These are phyloP conservation scores for Drosophila kikkawai DNA, from an alignment of 1,140 invertebrate species.

Conservation along the genomic window DNA sequence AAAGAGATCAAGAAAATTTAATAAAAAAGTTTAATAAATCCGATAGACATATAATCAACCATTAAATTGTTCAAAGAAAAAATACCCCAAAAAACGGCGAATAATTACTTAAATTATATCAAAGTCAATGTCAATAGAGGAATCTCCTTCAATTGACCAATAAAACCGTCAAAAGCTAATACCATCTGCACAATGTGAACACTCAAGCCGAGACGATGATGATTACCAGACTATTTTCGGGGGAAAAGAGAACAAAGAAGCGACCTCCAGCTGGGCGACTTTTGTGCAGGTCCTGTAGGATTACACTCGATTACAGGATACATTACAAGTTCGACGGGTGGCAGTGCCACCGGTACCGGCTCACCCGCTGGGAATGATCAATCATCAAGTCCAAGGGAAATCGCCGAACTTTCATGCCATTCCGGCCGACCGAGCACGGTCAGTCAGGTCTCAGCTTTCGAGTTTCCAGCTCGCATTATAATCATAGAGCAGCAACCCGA, in stretches of 20 bases:
- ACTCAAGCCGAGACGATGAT: conserved; percentile 28
- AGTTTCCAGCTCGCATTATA: conserved; percentile 36
- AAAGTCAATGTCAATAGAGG: conserved; percentile 30
- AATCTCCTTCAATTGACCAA: conserved; percentile 48
- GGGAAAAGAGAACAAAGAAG: conserved; percentile 51
- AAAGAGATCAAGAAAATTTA: background rate
- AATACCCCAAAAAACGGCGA: background rate
- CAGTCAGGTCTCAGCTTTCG: conserved; percentile 9
- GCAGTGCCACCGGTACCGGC: conserved; percentile 15
- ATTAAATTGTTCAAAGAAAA: conserved; percentile 5
- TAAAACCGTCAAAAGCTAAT: conserved; percentile 56
- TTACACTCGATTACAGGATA: conserved; percentile 83
- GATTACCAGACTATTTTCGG: conserved; percentile 20
- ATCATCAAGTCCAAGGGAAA: conserved; percentile 74
- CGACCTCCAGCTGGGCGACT: conserved; percentile 67
- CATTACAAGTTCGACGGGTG: conserved; percentile 73
- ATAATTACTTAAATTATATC: conserved; percentile 33
- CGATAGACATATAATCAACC: background rate
- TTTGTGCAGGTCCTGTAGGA: conserved; percentile 75
- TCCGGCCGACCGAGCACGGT: conserved; percentile 47
- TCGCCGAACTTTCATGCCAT: conserved; percentile 73
- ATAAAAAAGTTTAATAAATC: background rate
- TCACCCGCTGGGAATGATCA: conserved; percentile 83
- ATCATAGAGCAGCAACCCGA: conserved; percentile 52
- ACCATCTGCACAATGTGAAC: conserved; percentile 49